phyloP scores from a whole-genome alignment of 2,113 vertebrate species.

The Rhombomys opimus region DNA sequence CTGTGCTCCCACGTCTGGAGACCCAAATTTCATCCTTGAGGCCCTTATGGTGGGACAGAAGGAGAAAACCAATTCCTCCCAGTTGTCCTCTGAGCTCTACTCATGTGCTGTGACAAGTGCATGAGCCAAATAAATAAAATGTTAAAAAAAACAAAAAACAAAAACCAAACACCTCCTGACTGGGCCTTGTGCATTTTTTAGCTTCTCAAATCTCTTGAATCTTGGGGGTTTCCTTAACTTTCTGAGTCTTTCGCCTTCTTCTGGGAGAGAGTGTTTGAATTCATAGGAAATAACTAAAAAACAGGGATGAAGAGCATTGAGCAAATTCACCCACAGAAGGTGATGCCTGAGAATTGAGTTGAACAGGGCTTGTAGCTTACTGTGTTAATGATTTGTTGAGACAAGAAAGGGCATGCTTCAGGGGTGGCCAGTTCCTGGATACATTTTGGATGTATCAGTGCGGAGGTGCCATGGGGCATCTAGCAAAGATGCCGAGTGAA shows the following conservation, averaged over 20 bases:
- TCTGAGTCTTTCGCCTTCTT: not conserved
- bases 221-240: not conserved
- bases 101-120: not conserved
- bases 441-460: not conserved
- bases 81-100: not conserved
- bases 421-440: not conserved
- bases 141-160: too few species aligned
- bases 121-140: not conserved
- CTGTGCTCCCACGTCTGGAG: not conserved
- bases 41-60: not conserved
- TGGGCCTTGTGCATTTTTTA: not conserved
- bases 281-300: not conserved
- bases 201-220: not conserved
- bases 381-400: not conserved
- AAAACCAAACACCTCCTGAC: too few species aligned
- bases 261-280: not conserved
- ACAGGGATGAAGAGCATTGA: not conserved
- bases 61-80: not conserved
- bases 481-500: not conserved
- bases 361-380: not conserved
- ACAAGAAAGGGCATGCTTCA: not conserved
- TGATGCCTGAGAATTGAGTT: not conserved
- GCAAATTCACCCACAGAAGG: not conserved
- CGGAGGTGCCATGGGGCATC: not conserved
- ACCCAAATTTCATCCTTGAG: too few species aligned